Evolutionary conservation across 2,113 vertebrate species (phyloP).

Genomic region (Scolopax mira): DNA sequence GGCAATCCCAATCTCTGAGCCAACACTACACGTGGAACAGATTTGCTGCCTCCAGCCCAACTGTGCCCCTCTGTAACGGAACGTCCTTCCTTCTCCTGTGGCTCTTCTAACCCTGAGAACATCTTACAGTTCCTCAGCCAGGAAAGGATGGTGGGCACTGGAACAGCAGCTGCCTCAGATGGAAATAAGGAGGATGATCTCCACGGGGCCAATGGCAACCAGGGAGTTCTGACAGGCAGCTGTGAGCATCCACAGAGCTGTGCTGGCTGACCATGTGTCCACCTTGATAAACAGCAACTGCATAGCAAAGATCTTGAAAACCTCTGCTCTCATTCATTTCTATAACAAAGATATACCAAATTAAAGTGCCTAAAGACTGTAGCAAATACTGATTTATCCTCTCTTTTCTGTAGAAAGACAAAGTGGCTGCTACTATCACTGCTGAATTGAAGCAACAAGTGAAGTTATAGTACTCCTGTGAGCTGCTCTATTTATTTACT

Average conservation of each 20-base stretch:
- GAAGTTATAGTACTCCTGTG: neutral
- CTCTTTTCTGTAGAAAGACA: neutral
- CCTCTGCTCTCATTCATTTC: neutral
- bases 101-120: neutral
- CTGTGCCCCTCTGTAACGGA: accelerated
- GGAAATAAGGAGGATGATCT: neutral
- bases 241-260: neutral
- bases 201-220: accelerated
- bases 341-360: neutral
- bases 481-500: neutral
- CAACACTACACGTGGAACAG: accelerated
- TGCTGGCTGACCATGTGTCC: neutral
- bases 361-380: neutral
- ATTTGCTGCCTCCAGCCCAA: neutral
- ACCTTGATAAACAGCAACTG: neutral
- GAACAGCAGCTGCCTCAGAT: neutral
- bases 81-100: accelerated
- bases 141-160: neutral
- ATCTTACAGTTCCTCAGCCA: neutral
- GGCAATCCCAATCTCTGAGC: neutral
- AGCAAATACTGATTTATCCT: neutral
- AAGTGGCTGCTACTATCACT: neutral
- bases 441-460: neutral
- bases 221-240: neutral
- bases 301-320: neutral